Evolutionary conservation across 1,140 invertebrate species (phyloP), one percentile per base, ranked within the genome.

Genomic region (Zaprionus ornatus): DNA sequence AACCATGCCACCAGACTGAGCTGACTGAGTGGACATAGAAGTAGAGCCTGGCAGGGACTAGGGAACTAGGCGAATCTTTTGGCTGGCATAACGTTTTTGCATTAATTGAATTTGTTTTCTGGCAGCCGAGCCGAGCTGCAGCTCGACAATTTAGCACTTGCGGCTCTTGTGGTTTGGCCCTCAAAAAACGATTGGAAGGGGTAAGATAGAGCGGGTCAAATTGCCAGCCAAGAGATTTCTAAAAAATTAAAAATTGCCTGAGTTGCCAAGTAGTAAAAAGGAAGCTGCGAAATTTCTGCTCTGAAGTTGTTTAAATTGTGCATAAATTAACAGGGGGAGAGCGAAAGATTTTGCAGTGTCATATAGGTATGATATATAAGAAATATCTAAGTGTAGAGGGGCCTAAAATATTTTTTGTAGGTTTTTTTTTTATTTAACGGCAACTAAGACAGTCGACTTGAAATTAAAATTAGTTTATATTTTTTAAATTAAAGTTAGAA

Each of bases 41-140:
- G n/a, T n/a, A n/a, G 29, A 32, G 29, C 3, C 2, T 10, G 29
- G 35, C 4, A 37, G 35, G 35, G 35, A 15, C 3, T 15, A 15
- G 45, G 40, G 40, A 21, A n/a, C 19, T 10, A 1, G 23, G 13
- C 54, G 27, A 12, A 48, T 32, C 60, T 57, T 61, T 73, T 60
- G 65, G 55, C 37, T 45, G 52, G 29, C 21, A 56, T 69, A 68
- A 64, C 48, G 55, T 57, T 62, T 57, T 73, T 65, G 55, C 59
- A 85, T 81, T 85, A 85, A 85, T 85, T 85, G 50, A 82, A 85
- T 85, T 86, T 70, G 67, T 70, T 79, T 79, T 61, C 74, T 84
- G 82, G 74, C 74, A 80, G 70, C 50, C 40, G 27, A 64, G 17
- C 45, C 52, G 29, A 29, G 21, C 55, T 76, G 42, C 57, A 40